A percentile compares a stretch with the other conserved stretches of the same genome.
phyloP scores from a whole-genome alignment of 2,797 vertebrate species.

The Myotis pilosus region DNA sequence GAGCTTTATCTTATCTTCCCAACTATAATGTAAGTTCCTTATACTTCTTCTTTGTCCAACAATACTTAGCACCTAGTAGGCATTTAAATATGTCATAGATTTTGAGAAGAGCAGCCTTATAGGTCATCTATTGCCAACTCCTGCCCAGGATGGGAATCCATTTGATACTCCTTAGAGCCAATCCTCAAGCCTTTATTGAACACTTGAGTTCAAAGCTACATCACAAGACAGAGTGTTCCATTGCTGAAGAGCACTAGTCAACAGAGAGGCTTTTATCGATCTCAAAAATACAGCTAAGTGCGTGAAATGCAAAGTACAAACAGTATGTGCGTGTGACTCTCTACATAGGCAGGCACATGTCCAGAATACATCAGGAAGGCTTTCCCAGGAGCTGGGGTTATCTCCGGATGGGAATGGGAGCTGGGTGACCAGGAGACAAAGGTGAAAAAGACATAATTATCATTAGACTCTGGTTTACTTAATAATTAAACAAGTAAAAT shows the following conservation, averaged over 20 bases:
- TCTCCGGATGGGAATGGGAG: background rate
- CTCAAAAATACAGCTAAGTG: background rate
- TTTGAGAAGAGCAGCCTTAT: background rate
- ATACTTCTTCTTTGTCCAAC: background rate
- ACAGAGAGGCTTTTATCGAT: background rate
- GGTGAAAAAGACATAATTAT: background rate
- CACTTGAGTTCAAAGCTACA: background rate
- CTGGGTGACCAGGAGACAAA: background rate
- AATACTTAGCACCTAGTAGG: background rate
- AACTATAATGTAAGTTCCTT: background rate
- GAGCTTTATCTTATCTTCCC: background rate
- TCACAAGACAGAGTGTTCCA: conserved; percentile 25
- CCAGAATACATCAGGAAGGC: background rate
- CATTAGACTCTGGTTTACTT: background rate
- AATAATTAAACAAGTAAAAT: conserved; percentile 44
- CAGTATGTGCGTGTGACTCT: background rate
- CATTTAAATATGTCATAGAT: conserved; percentile 17
- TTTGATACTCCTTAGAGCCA: background rate
- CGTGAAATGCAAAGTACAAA: conserved; percentile 28
- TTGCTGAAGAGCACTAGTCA: background rate
- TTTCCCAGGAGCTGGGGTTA: background rate
- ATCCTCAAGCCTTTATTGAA: background rate
- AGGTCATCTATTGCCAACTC: background rate
- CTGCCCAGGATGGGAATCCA: background rate
- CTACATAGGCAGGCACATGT: background rate